phyloP scores from a whole-genome alignment of 2,113 vertebrate genomes.

The Poecile atricapillus region DNA sequence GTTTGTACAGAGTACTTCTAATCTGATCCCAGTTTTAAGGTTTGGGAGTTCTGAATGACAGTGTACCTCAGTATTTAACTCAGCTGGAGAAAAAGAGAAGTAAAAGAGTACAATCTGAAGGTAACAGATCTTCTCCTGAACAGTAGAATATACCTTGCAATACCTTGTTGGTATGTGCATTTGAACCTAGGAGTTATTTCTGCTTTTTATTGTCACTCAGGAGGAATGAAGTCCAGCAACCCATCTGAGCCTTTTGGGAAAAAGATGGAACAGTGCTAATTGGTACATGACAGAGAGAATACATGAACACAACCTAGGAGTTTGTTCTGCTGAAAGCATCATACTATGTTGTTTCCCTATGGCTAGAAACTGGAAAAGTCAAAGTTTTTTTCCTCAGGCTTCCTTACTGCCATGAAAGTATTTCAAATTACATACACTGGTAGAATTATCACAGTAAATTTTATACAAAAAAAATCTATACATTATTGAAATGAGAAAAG shows the following conservation, averaged over 20 bases:
- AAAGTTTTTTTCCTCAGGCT: neutral
- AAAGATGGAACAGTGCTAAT: neutral
- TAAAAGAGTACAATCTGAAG: neutral
- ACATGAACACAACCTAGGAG: neutral
- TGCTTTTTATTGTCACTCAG: neutral
- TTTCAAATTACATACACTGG: neutral
- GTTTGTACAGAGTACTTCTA: neutral
- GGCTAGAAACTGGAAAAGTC: neutral
- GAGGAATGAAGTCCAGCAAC: neutral
- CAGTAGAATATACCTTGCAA: no score
- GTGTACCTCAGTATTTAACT: neutral
- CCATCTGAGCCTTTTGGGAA: neutral
- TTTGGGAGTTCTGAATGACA: neutral
- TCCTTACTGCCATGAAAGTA: neutral
- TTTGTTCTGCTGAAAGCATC: neutral
- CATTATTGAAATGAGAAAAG: neutral
- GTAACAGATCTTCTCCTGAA: neutral
- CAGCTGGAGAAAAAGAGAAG: neutral
- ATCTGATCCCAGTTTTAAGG: neutral
- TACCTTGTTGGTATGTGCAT: neutral
- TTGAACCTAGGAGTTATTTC: neutral
- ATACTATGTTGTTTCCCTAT: neutral
- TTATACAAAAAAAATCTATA: neutral
- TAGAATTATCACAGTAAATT: neutral
- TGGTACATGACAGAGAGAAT: neutral